Conservation (phyloP, 37 sponge, comb jelly and placozoan species). For the Halichondria panicea region DNA sequence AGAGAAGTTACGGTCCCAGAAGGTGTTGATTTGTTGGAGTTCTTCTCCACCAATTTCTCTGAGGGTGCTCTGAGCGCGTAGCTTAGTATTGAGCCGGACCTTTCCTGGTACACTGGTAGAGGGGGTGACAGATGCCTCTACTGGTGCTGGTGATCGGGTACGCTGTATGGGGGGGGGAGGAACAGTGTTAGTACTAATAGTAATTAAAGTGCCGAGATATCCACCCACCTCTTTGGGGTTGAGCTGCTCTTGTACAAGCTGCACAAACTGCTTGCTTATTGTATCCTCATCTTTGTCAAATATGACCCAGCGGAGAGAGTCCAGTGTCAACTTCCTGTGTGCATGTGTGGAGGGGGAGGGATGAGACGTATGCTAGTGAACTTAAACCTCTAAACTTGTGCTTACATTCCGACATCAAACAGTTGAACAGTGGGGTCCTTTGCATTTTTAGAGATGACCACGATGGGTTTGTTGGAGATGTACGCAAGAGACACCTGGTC, state of each 20-base stretch:
- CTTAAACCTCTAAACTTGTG: not conserved
- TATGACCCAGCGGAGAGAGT: conserved; percentile 47
- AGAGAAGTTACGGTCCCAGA: conserved; percentile 83
- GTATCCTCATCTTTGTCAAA: conserved; percentile 41
- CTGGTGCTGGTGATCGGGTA: not conserved
- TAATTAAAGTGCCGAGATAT: no score
- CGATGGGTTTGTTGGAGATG: conserved; percentile 92
- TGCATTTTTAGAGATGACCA: conserved; percentile 37
- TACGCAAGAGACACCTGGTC: conserved; percentile 89
- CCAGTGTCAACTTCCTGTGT: conserved; percentile 69
- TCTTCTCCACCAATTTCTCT: conserved; percentile 8
- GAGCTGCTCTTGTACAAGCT: conserved; percentile 34
- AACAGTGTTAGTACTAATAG: not conserved
- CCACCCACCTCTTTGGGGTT: not conserved
- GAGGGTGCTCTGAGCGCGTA: conserved; percentile 14
- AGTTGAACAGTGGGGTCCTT: conserved; percentile 20
- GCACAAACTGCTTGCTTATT: conserved; percentile 16
- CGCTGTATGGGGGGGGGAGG: not conserved
- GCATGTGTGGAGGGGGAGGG: no score
- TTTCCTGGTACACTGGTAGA: not conserved
- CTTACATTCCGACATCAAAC: conserved; percentile 79
- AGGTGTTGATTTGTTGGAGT: conserved; percentile 32
- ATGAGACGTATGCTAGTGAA: no score
- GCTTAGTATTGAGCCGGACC: conserved; percentile 43
- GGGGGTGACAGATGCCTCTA: not conserved